Evolutionary conservation across 2,113 vertebrate genomes (phyloP), one percentile per base, ranked within the genome.

Genomic region (Orthonyx spaldingii): DNA sequence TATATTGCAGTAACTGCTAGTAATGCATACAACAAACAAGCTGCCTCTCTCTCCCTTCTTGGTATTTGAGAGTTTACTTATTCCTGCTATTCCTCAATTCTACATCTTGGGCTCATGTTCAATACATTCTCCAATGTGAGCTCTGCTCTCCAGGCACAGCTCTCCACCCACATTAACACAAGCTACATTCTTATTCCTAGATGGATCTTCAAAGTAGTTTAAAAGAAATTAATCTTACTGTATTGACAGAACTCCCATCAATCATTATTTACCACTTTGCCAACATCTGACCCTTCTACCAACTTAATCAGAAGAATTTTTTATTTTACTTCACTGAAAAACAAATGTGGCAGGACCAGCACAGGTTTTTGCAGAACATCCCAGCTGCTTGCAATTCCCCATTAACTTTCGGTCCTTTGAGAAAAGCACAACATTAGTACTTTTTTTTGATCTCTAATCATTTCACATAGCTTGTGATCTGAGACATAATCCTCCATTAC

Each of bases 371-470:
- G 69, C 41, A 82, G 89, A 94, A 78, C 47, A 70, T 56, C 32
- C 24, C 72, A 71, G 44, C 20, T 63, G 33, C 65, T 3, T 77
- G 63, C 37, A 92, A 52, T 23, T 84, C 59, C 50, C 32, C 68
- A 78, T 93, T 86, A 94, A 87, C 32, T 92, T 91, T 8, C n/a
- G 26, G 55, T 74, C 79, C 47, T 81, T 92, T 41, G 57, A 90
- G 63, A 66, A 86, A 93, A 86, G 63, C 35, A 91, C 85, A 92
- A 65, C 61, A 70, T 81, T 83, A 72, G 24, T 50, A 83, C 30
- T 74, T 82, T 75, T 82, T 75, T 89, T 84, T 66, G 20, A 53
- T 83, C 57, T 60, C 41, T 84, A 91, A 69, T 50, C 24, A 80
- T 65, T 72, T 91, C 50, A 72, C 35, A 64, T 16, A 83, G 42